A percentile compares a stretch with the other conserved stretches of the same genome.
Conservation (phyloP, 2,888 invertebrate genomes). For the Hofmannophila pseudospretella region DNA sequence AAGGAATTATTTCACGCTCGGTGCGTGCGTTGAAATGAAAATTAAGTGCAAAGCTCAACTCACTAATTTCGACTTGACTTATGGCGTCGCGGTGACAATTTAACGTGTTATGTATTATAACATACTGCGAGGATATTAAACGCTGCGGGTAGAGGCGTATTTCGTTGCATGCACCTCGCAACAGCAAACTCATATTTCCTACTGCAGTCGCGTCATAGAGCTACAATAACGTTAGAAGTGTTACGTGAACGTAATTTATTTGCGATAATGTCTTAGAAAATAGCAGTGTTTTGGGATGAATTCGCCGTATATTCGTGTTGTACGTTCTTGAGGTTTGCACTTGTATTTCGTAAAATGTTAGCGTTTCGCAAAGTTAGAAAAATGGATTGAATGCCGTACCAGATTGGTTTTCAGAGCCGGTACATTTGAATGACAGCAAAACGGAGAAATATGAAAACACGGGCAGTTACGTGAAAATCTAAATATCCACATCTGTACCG, state of each 20-base stretch:
- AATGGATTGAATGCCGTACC: too few species aligned
- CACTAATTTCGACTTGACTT: constrained; percentile 52
- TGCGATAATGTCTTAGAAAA: constrained; percentile 4
- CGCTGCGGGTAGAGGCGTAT: constrained; percentile 32
- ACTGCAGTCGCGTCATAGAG: constrained; percentile 28
- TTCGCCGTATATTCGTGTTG: too few species aligned
- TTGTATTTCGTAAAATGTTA: too few species aligned
- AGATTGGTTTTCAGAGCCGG: too few species aligned
- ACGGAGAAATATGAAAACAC: too few species aligned
- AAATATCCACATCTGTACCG: too few species aligned
- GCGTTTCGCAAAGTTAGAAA: too few species aligned
- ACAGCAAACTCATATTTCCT: constrained; percentile 44
- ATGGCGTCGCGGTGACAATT: constrained; percentile 43
- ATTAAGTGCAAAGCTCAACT: constrained; percentile 46
- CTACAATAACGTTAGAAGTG: constrained; percentile 10
- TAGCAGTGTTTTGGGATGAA: background rate
- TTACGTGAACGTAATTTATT: constrained; percentile 9
- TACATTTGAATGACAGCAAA: too few species aligned
- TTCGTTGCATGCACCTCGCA: constrained; percentile 25
- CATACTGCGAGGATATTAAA: constrained; percentile 55
- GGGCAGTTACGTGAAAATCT: too few species aligned
- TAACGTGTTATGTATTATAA: constrained; percentile 49
- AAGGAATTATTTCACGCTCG: constrained; percentile 20
- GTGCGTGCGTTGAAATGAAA: constrained; percentile 41
- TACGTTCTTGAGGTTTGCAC: too few species aligned